A percentile compares a stretch with the other conserved stretches of the same genome.
phyloP scores from a whole-genome alignment of 2,888 invertebrate species.

The Caenorhabditis sulstoni region DNA sequence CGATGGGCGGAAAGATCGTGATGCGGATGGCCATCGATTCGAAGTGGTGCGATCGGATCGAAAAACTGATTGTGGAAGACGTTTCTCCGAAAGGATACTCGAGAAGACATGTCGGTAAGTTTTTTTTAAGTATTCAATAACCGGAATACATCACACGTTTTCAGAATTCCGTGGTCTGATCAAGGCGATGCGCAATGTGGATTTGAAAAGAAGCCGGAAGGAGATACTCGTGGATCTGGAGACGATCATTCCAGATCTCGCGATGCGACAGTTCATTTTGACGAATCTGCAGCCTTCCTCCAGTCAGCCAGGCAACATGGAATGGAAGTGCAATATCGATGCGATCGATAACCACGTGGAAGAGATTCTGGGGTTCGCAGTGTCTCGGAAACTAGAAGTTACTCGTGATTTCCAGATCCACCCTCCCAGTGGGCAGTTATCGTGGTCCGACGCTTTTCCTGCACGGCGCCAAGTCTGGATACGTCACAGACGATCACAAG shows the following conservation, averaged over 20 bases:
- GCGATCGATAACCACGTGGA: constrained; percentile 86
- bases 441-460: constrained; percentile 89
- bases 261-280: constrained; percentile 87
- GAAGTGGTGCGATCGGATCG: constrained; percentile 49
- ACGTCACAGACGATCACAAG: constrained; percentile 83
- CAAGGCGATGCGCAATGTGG: constrained; percentile 68
- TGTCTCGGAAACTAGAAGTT: too few species aligned
- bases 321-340: constrained; percentile 85
- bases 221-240: constrained; percentile 67
- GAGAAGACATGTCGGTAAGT: constrained; percentile 41
- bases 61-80: constrained; percentile 69
- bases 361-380: constrained; percentile 81
- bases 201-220: constrained; percentile 63
- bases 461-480: constrained; percentile 89
- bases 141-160: constrained; percentile 4
- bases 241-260: constrained; percentile 83
- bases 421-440: constrained; percentile 80
- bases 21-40: constrained; percentile 70
- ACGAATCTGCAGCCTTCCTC: constrained; percentile 86
- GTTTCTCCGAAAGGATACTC: constrained; percentile 74
- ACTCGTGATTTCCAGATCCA: constrained; percentile 27
- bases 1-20: constrained; percentile 79
- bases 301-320: constrained; percentile 49
- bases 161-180: constrained; percentile 68
- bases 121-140: not conserved